phyloP scores from a whole-genome alignment of 2,888 invertebrate species.

The Blastobasis adustella region DNA sequence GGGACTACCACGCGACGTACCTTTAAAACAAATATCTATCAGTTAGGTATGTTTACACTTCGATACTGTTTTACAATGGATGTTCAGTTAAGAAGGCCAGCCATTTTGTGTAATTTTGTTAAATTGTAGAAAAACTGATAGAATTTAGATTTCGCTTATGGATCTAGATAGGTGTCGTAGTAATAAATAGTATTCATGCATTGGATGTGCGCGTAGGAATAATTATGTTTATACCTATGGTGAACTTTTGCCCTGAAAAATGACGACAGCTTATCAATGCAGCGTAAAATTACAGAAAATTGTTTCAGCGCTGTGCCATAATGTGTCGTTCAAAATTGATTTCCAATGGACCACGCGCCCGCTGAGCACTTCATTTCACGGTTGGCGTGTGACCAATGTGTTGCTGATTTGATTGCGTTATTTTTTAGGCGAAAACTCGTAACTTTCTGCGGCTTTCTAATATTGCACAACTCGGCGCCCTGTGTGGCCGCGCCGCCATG shows the following conservation, averaged over 20 bases:
- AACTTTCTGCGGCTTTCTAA: conserved; percentile 45
- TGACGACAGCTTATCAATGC: not conserved
- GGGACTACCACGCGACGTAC: too few species aligned
- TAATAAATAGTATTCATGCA: not conserved
- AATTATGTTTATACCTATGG: too few species aligned
- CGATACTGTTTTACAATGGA: too few species aligned
- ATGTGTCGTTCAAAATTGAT: conserved; percentile 38
- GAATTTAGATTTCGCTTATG: not conserved
- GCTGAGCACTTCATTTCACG: conserved; percentile 58
- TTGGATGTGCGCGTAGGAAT: too few species aligned
- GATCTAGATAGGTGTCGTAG: not conserved
- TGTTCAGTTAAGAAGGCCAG: too few species aligned
- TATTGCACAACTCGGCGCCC: conserved; percentile 50
- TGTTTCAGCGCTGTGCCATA: conserved; percentile 2
- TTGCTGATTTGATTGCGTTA: conserved; percentile 52
- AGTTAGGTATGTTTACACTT: too few species aligned
- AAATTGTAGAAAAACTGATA: not conserved
- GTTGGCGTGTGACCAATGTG: conserved; percentile 46
- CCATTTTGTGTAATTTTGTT: not conserved
- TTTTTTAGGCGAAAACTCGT: conserved; percentile 47
- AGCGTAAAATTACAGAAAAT: not conserved
- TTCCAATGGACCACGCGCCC: conserved; percentile 28
- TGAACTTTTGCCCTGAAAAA: not conserved
- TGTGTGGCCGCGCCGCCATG: conserved; percentile 63
- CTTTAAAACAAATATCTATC: too few species aligned